Percentiles rank a stretch among this genome's conserved stretches.
Evolutionary conservation across 2,888 invertebrate species (phyloP).

Genomic region (Tortricodes alternella): DNA sequence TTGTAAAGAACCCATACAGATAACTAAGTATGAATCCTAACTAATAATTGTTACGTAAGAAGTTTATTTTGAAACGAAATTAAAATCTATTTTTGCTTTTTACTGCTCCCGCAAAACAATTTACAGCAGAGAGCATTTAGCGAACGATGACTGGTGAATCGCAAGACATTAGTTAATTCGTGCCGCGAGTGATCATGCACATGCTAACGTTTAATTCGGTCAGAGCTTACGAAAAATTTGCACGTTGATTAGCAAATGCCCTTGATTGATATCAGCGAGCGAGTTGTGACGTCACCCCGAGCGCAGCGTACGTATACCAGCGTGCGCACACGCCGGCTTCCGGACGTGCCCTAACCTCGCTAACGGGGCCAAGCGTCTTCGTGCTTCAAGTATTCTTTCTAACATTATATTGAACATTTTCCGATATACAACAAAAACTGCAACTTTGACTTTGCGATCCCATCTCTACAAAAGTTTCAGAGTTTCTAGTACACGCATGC

Average conservation of each 20-base stretch:
- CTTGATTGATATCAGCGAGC: slow-evolving; percentile 3
- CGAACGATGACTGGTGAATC: not conserved
- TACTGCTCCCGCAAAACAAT: not conserved
- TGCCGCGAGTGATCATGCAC: not conserved
- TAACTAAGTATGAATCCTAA: too few species aligned
- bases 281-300: slow-evolving; percentile 12
- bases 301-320: not conserved
- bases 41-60: too few species aligned
- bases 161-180: slow-evolving; percentile 2
- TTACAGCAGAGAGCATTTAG: not conserved
- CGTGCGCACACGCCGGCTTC: slow-evolving; percentile 6
- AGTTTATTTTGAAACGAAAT: too few species aligned
- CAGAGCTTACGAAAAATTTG: not conserved
- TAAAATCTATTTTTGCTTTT: too few species aligned
- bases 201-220: not conserved
- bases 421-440: slow-evolving; percentile 21
- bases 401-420: slow-evolving; percentile 21
- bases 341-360: slow-evolving; percentile 3
- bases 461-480: slow-evolving; percentile 3
- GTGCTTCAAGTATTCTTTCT: slow-evolving; percentile 7
- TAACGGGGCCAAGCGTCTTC: slow-evolving; percentile 7
- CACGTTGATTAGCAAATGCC: not conserved
- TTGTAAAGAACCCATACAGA: too few species aligned
- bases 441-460: slow-evolving; percentile 9
- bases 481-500: not conserved